Evolutionary conservation across 1,140 invertebrate genomes (phyloP).

Genomic region (Caenorhabditis briggsae): DNA sequence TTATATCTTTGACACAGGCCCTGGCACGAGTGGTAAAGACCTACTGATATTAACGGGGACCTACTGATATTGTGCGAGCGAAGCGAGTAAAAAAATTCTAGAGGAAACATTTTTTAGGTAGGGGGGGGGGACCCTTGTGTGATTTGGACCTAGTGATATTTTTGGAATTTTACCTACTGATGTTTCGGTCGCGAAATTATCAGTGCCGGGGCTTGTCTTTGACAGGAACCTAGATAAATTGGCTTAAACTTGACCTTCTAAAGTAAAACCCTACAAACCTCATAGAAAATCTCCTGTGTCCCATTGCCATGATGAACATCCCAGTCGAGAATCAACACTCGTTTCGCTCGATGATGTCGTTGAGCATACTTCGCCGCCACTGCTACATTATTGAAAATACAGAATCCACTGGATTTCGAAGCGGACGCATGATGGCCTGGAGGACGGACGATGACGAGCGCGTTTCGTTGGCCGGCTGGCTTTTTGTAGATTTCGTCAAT

Average conservation of each 20-base stretch:
- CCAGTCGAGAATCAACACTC: conserved; percentile 90
- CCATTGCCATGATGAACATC: conserved; percentile 95
- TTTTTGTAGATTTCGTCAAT: conserved; percentile 59
- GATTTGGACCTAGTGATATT: too few species aligned
- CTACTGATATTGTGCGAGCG: too few species aligned
- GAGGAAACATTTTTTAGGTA: too few species aligned
- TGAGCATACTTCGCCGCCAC: conserved; percentile 81
- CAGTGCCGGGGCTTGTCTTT: too few species aligned
- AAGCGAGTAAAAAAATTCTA: too few species aligned
- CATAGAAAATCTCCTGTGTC: conserved; percentile 86
- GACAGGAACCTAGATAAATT: conserved; percentile 64
- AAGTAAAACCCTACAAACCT: conserved; percentile 78
- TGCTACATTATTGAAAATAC: conserved; percentile 92
- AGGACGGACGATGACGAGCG: conserved; percentile 79
- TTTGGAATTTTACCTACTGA: too few species aligned
- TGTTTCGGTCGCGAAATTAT: too few species aligned
- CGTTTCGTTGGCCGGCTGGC: conserved; percentile 20
- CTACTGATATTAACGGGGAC: too few species aligned
- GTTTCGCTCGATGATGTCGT: conserved; percentile 81
- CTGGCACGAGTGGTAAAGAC: too few species aligned
- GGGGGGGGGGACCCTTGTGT: too few species aligned
- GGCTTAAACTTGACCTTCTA: too few species aligned
- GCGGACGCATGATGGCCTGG: conserved; percentile 91
- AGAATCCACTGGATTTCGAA: conserved; percentile 87
- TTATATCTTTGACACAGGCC: too few species aligned